These are phyloP conservation scores for Scartelaos histophorus DNA, from an alignment of 2,113 vertebrate species.

Conservation along the genomic window DNA sequence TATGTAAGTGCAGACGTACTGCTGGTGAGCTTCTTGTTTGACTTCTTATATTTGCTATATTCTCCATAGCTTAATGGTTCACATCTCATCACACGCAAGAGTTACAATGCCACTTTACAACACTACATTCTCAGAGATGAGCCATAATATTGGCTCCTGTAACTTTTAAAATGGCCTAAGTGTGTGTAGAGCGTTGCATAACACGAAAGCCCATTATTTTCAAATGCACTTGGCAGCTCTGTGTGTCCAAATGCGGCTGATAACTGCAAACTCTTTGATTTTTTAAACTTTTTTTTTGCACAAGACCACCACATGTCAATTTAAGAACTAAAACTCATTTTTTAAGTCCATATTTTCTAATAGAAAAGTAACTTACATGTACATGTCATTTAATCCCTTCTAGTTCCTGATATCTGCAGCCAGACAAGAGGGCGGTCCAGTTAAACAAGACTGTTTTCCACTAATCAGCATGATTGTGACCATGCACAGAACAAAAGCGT, in stretches of 20 bases:
- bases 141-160: slow-evolving; percentile 56
- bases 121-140: slow-evolving; percentile 60
- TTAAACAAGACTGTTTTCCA: slow-evolving; percentile 46
- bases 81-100: slow-evolving; percentile 63
- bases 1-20: slow-evolving; percentile 60
- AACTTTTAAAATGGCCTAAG: slow-evolving; percentile 59
- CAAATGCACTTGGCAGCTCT: slow-evolving; percentile 40
- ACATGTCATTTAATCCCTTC: slow-evolving; percentile 28
- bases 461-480: slow-evolving; percentile 69
- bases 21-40: slow-evolving; percentile 23
- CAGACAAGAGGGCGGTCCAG: slow-evolving; percentile 36
- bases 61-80: slow-evolving; percentile 46
- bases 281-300: neutral
- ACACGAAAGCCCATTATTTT: slow-evolving; percentile 51
- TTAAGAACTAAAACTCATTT: neutral
- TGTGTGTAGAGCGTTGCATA: slow-evolving; percentile 63
- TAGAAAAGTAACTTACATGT: neutral
- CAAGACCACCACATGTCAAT: neutral
- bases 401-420: slow-evolving; percentile 28
- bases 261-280: neutral
- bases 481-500: slow-evolving; percentile 67
- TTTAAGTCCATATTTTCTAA: neutral
- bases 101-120: slow-evolving; percentile 66
- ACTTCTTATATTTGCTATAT: slow-evolving; percentile 17
- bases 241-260: slow-evolving; percentile 4